Conservation (phyloP, 2,113 vertebrate species). For the Mohoua ochrocephala region DNA sequence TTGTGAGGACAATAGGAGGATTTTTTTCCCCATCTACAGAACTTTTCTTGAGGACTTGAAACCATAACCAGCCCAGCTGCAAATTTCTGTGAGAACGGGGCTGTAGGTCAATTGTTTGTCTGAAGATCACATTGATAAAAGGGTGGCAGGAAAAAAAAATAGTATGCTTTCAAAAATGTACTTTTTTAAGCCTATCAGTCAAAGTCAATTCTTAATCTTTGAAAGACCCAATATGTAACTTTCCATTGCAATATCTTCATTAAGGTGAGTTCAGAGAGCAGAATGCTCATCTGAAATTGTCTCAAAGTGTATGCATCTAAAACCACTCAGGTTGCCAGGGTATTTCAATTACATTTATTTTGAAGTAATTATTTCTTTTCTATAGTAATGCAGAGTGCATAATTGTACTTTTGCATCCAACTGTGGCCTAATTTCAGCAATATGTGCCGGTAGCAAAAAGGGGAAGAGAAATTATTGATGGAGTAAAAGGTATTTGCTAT, state of each 20-base stretch:
- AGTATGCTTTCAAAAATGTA: neutral
- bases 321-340: neutral
- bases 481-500: neutral
- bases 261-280: neutral
- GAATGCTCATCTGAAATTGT: neutral
- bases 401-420: slow-evolving; percentile 24
- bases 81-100: neutral
- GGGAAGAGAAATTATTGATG: slow-evolving; percentile 30
- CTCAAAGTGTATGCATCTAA: neutral
- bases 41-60: neutral
- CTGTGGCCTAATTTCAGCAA: slow-evolving; percentile 45
- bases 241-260: neutral
- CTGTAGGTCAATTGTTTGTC: neutral
- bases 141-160: neutral
- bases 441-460: slow-evolving; percentile 24
- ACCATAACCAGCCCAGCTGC: accelerated
- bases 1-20: neutral
- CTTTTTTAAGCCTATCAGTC: slow-evolving; percentile 7
- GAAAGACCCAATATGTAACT: neutral
- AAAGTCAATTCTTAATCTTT: slow-evolving; percentile 13
- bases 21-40: neutral
- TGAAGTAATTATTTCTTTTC: slow-evolving; percentile 47
- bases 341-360: slow-evolving; percentile 19
- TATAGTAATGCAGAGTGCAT: neutral
- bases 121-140: neutral